Base-by-base conservation (phyloP, 2,113 vertebrate species). In the Pluvianellus socialis region DNA sequence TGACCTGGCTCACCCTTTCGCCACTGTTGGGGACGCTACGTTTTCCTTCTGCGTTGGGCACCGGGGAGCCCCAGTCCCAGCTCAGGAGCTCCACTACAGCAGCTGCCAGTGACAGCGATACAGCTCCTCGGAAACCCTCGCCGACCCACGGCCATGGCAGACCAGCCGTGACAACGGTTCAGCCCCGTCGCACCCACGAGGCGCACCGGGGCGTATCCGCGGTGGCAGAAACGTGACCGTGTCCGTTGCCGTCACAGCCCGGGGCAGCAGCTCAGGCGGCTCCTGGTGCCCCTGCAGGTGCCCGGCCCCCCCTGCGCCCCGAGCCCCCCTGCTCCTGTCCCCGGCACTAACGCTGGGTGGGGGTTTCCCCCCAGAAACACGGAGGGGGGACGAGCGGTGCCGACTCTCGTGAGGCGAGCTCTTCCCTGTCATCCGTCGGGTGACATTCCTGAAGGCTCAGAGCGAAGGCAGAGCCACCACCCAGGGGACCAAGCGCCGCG, bases 131-230 rank as follows among this genome's bases (percentile, higher is more conserved):
- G 6, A 2, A 20, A 85, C 8, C 79, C 68, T 5, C 40, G 5
- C 16, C 63, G 20, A 38, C 26, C 17, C 49, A 26, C 58, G 52
- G 80, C 52, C 20, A 0, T 1, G 42, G 40, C 79, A 77, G 61
- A 74, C 13, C 19, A 32, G 50, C 59, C 65, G 2, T 17, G 35
- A 2, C n/a, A 32, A 73, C 3, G 4, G 10, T 8, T 33, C 59
- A 6, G 1, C 40, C 49, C 58, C 12, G 4, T 1, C 52, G 30
- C 55, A 47, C 4, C 61, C 79, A 40, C 42, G 4, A 2, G 49
- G 30, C 0, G 24, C 44, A 21, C 26, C 2, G 21, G 55, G 24
- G 9, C 0, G 0, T 1, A n/a, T 15, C 23, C 12, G 73, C 2
- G 42, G 4, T 4, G 38, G 14, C 47, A 50, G 61, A 26, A 13